These are phyloP conservation scores for Hirtodrosophila trivittata DNA, from an alignment of 2,888 invertebrate genomes.

Conservation along the genomic window DNA sequence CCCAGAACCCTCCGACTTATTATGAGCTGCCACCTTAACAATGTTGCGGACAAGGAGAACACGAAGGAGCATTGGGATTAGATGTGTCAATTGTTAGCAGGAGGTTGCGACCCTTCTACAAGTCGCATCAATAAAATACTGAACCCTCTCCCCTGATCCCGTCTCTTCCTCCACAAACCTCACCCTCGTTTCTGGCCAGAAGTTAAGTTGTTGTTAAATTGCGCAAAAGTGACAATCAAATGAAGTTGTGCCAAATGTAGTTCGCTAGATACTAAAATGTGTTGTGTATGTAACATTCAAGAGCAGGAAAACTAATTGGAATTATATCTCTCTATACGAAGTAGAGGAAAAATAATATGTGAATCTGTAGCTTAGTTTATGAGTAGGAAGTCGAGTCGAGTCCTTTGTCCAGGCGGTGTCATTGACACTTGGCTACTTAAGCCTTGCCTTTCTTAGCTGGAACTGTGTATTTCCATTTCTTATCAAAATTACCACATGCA, in stretches of 20 bases:
- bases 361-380: too few species aligned
- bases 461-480: too few species aligned
- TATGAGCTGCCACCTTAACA: conserved; percentile 30
- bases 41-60: conserved; percentile 11
- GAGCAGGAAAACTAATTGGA: too few species aligned
- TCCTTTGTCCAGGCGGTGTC: too few species aligned
- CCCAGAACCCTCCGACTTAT: conserved; percentile 32
- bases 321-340: too few species aligned
- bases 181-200: neutral
- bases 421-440: conserved; percentile 24
- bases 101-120: conserved; percentile 1
- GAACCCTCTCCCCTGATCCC: neutral
- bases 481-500: conserved; percentile 52
- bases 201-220: conserved; percentile 60
- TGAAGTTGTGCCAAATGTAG: conserved; percentile 17
- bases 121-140: conserved; percentile 34
- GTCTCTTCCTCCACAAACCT: too few species aligned
- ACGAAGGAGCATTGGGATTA: too few species aligned
- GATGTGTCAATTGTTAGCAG: conserved; percentile 35
- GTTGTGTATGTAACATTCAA: too few species aligned
- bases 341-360: too few species aligned
- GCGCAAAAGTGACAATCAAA: conserved; percentile 41
- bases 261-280: too few species aligned
- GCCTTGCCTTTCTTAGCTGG: too few species aligned
- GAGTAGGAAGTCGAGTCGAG: too few species aligned